Conservation (phyloP, 1,140 invertebrate species). For the Amyelois transitella region DNA sequence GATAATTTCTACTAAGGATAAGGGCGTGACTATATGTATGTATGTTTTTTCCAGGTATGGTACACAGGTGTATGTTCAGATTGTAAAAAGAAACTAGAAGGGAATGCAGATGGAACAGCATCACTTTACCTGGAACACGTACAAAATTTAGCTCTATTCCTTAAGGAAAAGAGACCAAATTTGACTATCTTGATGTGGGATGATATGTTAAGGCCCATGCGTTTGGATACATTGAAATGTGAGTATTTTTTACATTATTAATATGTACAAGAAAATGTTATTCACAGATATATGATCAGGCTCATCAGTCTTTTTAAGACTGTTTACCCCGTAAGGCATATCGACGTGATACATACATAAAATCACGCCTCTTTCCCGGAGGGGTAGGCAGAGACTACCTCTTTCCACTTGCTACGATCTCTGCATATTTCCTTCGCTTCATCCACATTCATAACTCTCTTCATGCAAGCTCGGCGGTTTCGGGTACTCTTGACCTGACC, state of each 20-base stretch:
- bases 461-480: too few species aligned
- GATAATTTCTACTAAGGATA: neutral
- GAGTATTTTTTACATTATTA: slow-evolving; percentile 13
- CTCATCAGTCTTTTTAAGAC: too few species aligned
- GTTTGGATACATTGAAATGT: slow-evolving; percentile 79
- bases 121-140: slow-evolving; percentile 85
- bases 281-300: slow-evolving; percentile 70
- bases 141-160: slow-evolving; percentile 78
- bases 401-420: too few species aligned
- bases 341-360: too few species aligned
- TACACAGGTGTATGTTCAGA: slow-evolving; percentile 86
- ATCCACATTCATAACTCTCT: too few species aligned
- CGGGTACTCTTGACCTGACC: too few species aligned
- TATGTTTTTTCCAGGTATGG: slow-evolving; percentile 50
- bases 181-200: slow-evolving; percentile 94
- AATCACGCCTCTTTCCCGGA: too few species aligned
- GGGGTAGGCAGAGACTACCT: too few species aligned
- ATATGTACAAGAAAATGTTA: slow-evolving; percentile 25
- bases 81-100: slow-evolving; percentile 77
- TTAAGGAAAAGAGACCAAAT: slow-evolving; percentile 79
- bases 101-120: slow-evolving; percentile 50
- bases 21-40: neutral
- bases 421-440: too few species aligned
- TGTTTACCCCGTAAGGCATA: too few species aligned
- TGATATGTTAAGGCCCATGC: slow-evolving; percentile 91